Percentiles rank a stretch among this genome's conserved stretches.
These are phyloP conservation scores for Amyelois transitella DNA, from an alignment of 1,140 invertebrate genomes.

Conservation along the genomic window DNA sequence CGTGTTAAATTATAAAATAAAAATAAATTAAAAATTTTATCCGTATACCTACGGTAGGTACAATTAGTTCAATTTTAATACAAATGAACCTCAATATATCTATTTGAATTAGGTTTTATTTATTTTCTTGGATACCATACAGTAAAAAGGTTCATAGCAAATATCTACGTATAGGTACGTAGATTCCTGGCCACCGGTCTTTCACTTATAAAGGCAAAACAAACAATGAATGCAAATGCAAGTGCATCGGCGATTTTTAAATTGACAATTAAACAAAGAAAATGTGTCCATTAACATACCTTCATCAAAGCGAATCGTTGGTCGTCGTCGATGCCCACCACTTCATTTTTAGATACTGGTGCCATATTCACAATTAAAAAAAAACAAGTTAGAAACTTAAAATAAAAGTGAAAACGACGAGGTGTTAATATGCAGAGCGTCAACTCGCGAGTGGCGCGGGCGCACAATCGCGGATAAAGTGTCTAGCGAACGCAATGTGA, in stretches of 20 bases:
- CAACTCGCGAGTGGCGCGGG: constrained; percentile 13
- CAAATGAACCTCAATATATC: too few relatives aligned
- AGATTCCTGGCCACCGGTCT: too few relatives aligned
- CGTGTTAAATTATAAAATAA: too few relatives aligned
- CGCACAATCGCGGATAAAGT: not conserved
- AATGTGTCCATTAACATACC: constrained; percentile 52
- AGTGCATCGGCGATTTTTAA: not conserved
- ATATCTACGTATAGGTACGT: too few relatives aligned
- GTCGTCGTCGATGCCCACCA: constrained; percentile 74
- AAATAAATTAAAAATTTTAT: too few relatives aligned
- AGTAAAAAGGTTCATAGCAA: too few relatives aligned
- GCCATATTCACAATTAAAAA: constrained; percentile 47
- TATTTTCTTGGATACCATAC: too few relatives aligned
- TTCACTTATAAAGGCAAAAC: not conserved
- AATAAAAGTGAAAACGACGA: not conserved
- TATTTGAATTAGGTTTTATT: too few relatives aligned
- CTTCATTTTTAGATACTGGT: constrained; percentile 43
- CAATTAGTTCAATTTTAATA: too few relatives aligned
- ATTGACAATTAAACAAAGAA: not conserved
- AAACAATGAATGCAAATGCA: not conserved
- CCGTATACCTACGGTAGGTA: too few relatives aligned
- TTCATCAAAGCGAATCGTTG: constrained; percentile 81
- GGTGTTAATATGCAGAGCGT: constrained; percentile 11
- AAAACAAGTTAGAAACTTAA: constrained; percentile 1
- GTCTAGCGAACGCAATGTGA: not conserved